A percentile compares a stretch with the other conserved stretches of the same genome.
These are phyloP conservation scores for Zaprionus ghesquierei DNA, from an alignment of 1,140 invertebrate species.

Conservation along the genomic window DNA sequence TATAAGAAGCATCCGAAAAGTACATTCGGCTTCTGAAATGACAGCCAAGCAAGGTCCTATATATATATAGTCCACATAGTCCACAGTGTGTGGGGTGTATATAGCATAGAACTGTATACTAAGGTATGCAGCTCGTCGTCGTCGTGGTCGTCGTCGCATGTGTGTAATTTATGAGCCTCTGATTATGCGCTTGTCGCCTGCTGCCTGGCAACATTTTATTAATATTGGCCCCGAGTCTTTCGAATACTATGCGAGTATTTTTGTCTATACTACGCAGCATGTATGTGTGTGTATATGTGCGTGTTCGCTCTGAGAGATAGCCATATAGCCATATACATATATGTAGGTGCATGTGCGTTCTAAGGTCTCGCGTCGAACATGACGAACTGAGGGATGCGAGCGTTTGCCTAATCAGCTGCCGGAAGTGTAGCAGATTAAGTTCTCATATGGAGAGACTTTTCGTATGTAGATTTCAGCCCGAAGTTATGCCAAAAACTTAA, in stretches of 20 bases:
- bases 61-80: not conserved
- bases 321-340: not conserved
- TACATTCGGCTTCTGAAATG: not conserved
- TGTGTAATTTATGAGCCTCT: constrained; percentile 53
- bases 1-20: not conserved
- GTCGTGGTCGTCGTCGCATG: constrained; percentile 1
- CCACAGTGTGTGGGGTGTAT: not conserved
- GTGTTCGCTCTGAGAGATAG: not conserved
- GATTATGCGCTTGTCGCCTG: constrained; percentile 44
- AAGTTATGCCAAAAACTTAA: not conserved
- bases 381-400: not conserved
- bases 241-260: not conserved
- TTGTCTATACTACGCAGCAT: not conserved
- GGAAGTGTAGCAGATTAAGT: not conserved
- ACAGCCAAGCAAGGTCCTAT: not conserved
- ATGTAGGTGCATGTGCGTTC: constrained; percentile 9
- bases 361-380: not conserved
- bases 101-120: not conserved
- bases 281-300: not conserved
- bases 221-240: constrained; percentile 15
- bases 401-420: not conserved
- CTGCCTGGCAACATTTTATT: constrained; percentile 30
- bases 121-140: not conserved
- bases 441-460: not conserved
- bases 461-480: no score